Base-by-base conservation (phyloP, 2,888 invertebrate genomes). In the Hermaeophaga mercurialis region DNA sequence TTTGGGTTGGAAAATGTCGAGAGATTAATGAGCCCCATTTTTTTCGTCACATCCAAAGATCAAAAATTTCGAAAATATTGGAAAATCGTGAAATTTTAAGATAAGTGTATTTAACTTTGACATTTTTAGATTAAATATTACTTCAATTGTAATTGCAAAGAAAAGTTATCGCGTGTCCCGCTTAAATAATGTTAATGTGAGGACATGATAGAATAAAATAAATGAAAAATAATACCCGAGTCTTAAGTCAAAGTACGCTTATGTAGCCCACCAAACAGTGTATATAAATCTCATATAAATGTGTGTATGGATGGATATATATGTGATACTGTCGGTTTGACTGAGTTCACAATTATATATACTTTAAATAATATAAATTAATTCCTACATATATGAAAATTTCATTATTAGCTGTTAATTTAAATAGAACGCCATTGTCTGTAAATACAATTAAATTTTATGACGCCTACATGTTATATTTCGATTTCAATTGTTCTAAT, bases 341-440 rank as follows among this genome's bases (percentile, higher is more conserved):
- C 17, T 36, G 36, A n/a, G 24, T 24, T 43, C 19, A 26, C 26
- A 43, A 43, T 26, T 24, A 43, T 24, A 24, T 26, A 43, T 26
- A 43, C 43, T 43, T 18, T 43, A 18, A 43, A 43, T 43, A 43
- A 43, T 43, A 43, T 24, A 43, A 43, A 43, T 43, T 43, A 43
- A 43, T 18, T 43, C n/a, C n/a, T n/a, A n/a, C 43, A 24, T 18
- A 43, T 43, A 43, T 18, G 43, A 43, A 43, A 43, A 43, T 43
- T 43, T 26, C 12, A 43, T 43, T 43, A 43, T 43, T 43, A 43
- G 9, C 43, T 43, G 43, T 43, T 43, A 43, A 43, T 43, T 43
- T 43, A 43, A 43, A 43, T 43, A 14, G 24, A 26, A 12, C 22
- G 24, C 41, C 43, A 43, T 43, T 43, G 43, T 43, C 14, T 24